Conservation (phyloP, 2,113 vertebrate species). For the Coptodon bakossiorum region DNA sequence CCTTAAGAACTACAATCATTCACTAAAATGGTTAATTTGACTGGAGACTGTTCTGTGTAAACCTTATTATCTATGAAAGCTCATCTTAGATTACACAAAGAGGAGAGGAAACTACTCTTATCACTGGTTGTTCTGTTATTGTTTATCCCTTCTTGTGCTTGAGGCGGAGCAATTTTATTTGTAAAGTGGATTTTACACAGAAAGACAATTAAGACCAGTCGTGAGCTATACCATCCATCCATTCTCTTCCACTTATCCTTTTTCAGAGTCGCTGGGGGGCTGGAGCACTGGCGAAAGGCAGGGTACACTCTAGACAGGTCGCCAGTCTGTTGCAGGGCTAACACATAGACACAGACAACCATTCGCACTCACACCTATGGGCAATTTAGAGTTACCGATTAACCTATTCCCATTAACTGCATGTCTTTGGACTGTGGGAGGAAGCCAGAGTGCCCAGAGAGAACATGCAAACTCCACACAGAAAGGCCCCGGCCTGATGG, state of each 20-base stretch:
- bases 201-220: neutral
- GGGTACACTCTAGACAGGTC: neutral
- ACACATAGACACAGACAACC: neutral
- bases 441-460: neutral
- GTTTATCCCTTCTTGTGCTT: neutral
- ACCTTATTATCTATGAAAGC: neutral
- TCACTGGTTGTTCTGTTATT: neutral
- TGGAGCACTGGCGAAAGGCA: neutral
- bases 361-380: neutral
- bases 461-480: neutral
- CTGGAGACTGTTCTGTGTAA: neutral
- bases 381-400: neutral
- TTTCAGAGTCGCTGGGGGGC: neutral
- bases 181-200: neutral
- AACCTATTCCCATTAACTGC: neutral
- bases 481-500: neutral
- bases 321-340: neutral
- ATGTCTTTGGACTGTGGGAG: neutral
- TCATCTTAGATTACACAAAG: neutral
- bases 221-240: neutral
- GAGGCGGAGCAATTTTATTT: neutral
- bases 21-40: neutral
- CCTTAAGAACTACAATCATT: neutral
- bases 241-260: neutral
- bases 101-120: neutral